These are phyloP conservation scores for Cyclina sinensis DNA, from an alignment of 1,140 invertebrate genomes.

Conservation along the genomic window DNA sequence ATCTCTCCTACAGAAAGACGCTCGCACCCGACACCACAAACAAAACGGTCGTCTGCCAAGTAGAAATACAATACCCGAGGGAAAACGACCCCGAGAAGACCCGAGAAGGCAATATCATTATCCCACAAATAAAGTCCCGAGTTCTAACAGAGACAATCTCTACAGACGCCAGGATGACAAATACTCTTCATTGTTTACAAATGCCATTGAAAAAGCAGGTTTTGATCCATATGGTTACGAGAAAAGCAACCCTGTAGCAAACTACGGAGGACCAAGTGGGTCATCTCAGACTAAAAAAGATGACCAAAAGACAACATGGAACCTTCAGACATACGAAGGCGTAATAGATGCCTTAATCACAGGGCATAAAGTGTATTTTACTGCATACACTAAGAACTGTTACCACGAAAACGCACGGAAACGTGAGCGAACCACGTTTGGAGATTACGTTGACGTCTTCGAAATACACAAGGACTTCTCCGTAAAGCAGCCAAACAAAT, in stretches of 20 bases:
- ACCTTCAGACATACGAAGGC: slow-evolving; percentile 59
- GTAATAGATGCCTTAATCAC: slow-evolving; percentile 64
- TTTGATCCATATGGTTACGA: slow-evolving; percentile 4
- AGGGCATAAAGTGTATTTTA: slow-evolving; percentile 70
- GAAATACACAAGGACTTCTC: slow-evolving; percentile 53
- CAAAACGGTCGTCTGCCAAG: background rate
- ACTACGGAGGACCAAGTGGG: background rate
- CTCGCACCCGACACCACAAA: background rate
- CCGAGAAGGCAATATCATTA: background rate
- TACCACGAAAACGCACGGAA: slow-evolving; percentile 29
- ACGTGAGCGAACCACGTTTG: slow-evolving; percentile 59
- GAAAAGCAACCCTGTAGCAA: too few species aligned
- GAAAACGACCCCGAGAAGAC: background rate
- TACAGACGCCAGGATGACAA: background rate
- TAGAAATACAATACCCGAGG: slow-evolving; percentile 1
- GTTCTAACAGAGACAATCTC: background rate
- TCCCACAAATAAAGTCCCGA: slow-evolving; percentile 32
- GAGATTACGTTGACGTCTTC: slow-evolving; percentile 69
- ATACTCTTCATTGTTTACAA: background rate
- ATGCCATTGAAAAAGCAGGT: slow-evolving; percentile 32
- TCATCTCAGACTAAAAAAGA: background rate
- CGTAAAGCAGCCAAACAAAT: slow-evolving; percentile 45
- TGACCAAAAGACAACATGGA: slow-evolving; percentile 64
- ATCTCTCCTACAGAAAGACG: background rate
- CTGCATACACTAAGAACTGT: slow-evolving; percentile 66